These are phyloP conservation scores for Gallinago undulata DNA, from an alignment of 2,113 vertebrate genomes.

Conservation along the genomic window DNA sequence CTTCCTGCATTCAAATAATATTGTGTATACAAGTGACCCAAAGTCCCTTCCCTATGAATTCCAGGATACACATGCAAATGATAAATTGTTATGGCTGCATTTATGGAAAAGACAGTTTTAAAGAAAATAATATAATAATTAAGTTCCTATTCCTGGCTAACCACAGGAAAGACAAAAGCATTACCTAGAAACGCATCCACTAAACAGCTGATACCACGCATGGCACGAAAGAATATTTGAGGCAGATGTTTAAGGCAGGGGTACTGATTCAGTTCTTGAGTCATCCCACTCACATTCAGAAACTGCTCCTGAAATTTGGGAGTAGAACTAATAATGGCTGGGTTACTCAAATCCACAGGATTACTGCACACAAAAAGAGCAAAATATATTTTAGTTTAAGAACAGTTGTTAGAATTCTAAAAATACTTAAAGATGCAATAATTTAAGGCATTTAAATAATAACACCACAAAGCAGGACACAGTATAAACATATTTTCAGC, in stretches of 20 bases:
- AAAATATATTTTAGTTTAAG: not conserved
- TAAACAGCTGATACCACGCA: slow-evolving; percentile 94
- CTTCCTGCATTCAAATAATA: not conserved
- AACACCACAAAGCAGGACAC: not conserved
- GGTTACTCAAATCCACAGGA: slow-evolving; percentile 97
- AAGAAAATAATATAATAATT: not conserved
- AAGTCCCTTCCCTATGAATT: not conserved
- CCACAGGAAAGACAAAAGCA: slow-evolving; percentile 27
- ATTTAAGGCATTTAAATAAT: not conserved
- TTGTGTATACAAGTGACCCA: not conserved
- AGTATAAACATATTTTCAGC: not conserved
- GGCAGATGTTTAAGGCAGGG: slow-evolving; percentile 96
- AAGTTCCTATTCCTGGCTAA: not conserved
- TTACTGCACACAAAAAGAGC: slow-evolving; percentile 76
- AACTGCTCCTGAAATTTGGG: slow-evolving; percentile 98
- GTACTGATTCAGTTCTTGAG: slow-evolving; percentile 92
- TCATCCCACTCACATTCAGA: slow-evolving; percentile 90
- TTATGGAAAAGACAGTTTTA: not conserved
- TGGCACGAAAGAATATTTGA: slow-evolving; percentile 97
- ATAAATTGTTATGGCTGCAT: not conserved
- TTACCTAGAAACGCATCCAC: slow-evolving; percentile 97
- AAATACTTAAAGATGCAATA: not conserved
- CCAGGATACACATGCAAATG: not conserved
- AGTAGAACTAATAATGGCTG: slow-evolving; percentile 93
- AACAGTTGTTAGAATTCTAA: not conserved